Evolutionary conservation across 1,140 invertebrate species (phyloP).

Genomic region (Camponotus floridanus): DNA sequence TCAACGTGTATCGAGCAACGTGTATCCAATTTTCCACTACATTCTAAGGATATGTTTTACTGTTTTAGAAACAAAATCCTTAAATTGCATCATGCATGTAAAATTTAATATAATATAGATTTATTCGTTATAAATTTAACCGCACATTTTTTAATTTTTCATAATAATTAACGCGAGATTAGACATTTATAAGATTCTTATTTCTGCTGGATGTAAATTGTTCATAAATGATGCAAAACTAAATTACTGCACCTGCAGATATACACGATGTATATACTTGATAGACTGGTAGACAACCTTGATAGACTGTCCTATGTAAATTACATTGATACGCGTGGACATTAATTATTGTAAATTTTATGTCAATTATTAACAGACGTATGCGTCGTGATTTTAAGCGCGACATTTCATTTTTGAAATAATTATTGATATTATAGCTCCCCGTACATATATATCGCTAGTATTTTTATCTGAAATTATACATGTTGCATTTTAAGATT

Average conservation of each 20-base stretch:
- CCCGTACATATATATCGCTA: too few species aligned
- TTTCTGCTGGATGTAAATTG: background rate
- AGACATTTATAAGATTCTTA: background rate
- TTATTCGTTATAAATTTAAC: slow-evolving; percentile 6
- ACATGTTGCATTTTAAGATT: background rate
- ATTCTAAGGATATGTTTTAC: background rate
- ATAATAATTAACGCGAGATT: background rate
- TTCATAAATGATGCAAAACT: too few species aligned
- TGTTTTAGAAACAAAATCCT: background rate
- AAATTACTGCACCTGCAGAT: background rate
- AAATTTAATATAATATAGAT: background rate
- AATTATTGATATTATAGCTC: background rate
- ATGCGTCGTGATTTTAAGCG: slow-evolving; percentile 11
- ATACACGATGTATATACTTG: too few species aligned
- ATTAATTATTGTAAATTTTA: slow-evolving; percentile 41
- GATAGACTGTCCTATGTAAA: background rate
- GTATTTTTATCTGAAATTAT: too few species aligned
- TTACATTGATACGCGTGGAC: slow-evolving; percentile 25
- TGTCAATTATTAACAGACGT: slow-evolving; percentile 24
- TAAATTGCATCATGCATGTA: background rate
- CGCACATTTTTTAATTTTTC: background rate
- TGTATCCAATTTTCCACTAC: background rate
- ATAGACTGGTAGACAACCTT: too few species aligned
- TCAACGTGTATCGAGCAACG: background rate
- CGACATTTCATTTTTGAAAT: slow-evolving; percentile 3